Base-by-base conservation (phyloP, 2,888 invertebrate species). In the Euphydryas editha region DNA sequence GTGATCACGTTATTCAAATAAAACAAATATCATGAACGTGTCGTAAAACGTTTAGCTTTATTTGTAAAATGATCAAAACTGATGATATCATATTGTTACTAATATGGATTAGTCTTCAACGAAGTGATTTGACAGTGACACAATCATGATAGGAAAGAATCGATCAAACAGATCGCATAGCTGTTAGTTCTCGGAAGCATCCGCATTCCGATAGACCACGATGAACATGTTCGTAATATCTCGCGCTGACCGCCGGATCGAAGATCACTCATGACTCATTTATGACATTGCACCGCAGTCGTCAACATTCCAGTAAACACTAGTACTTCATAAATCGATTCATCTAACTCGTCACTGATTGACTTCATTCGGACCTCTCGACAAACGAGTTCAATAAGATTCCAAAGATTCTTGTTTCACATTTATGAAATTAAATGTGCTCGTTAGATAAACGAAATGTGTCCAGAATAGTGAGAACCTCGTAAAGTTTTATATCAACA, bases 151-250 rank as follows among this genome's bases (percentile, higher is more conserved):
- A 74, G 75, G 73, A 74, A 75, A 73, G 71, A 75, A 76, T 70
- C 72, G 72, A 75, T 77, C 75, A 74, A 76, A 80, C 74, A 71
- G 76, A 81, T 80, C 74, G 77, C 80, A 78, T 79, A 80, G 79
- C 80, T 81, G 80, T 82, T 78, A 79, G 82, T 84, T 85, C 85
- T 82, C 77, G 83, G 85, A 84, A 83, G 80, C 83, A 84, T 90
- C 89, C 89, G 87, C 90, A 91, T 91, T 90, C 91, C 87, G 78
- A 75, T 70, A 79, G 81, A 87, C 85, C 87, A 84, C 85, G 86
- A 87, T 88, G 81, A 87, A 86, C 88, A 84, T 85, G 87, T 87
- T 89, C 86, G 84, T 82, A 84, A 83, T 85, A 81, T 81, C 81
- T 80, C 78, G 74, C 77, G 78, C 78, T 72, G 75, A 79, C 79